These are phyloP conservation scores for Myanophis thanlyinensis DNA, from an alignment of 2,113 vertebrate genomes.

Conservation along the genomic window DNA sequence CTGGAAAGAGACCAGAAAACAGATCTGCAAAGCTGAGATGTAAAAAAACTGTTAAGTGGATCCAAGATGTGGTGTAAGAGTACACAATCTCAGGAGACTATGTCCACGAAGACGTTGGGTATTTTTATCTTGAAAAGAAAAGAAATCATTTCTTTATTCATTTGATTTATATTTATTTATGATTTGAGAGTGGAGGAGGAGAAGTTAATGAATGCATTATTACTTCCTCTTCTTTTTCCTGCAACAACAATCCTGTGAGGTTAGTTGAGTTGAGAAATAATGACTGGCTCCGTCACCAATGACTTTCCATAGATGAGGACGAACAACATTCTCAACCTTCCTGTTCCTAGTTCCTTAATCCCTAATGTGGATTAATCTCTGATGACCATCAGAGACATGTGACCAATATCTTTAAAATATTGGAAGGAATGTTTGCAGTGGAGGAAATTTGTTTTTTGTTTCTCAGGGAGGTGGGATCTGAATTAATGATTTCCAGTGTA, in stretches of 20 bases:
- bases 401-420: not conserved
- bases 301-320: not conserved
- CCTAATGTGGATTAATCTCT: not conserved
- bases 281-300: not conserved
- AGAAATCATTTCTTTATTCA: not conserved
- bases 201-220: not conserved
- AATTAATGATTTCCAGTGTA: not conserved
- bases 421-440: not conserved
- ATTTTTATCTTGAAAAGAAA: not conserved
- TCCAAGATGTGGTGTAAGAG: not conserved
- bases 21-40: not conserved
- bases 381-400: not conserved
- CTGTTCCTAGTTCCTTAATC: not conserved
- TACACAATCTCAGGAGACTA: not conserved
- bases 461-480: not conserved
- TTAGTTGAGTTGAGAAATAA: not conserved
- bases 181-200: not conserved
- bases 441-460: not conserved
- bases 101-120: not conserved
- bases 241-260: not conserved
- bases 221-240: not conserved
- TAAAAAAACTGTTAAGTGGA: not conserved
- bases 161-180: not conserved
- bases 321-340: not conserved
- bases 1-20: not conserved